Percentiles rank a stretch among this genome's conserved stretches.
Evolutionary conservation across 2,797 vertebrate species (phyloP).

Genomic region (Malacoctenus gilli): DNA sequence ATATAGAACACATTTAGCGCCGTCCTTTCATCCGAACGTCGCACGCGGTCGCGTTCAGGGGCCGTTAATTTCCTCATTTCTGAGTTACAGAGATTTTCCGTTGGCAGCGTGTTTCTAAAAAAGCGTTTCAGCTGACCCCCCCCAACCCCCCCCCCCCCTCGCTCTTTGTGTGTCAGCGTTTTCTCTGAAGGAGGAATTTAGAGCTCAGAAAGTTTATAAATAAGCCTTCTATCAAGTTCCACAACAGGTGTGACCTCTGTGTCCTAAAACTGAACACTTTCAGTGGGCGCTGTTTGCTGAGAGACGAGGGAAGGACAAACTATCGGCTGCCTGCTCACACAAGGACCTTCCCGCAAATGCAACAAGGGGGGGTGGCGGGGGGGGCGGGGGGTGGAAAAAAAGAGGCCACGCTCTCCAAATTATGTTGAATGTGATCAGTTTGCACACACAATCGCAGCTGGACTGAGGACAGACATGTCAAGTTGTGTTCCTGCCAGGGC

Average conservation of each 20-base stretch:
- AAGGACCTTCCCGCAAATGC: too few relatives aligned
- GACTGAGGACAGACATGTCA: conserved; percentile 69
- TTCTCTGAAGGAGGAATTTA: conserved; percentile 98
- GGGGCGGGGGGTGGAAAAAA: not conserved
- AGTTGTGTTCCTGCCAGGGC: conserved; percentile 67
- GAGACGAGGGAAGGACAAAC: conserved; percentile 75
- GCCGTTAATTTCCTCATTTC: conserved; percentile 95
- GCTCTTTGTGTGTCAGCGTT: conserved; percentile 91
- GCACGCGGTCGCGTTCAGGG: conserved; percentile 75
- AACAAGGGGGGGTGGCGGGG: too few relatives aligned
- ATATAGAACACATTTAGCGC: conserved; percentile 5
- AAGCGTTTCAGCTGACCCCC: conserved; percentile 86
- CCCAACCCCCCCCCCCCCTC: conserved; percentile 45
- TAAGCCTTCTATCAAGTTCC: conserved; percentile 99
- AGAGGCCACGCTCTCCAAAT: conserved; percentile 27
- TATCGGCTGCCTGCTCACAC: too few relatives aligned
- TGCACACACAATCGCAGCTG: conserved; percentile 70
- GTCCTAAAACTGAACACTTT: conserved; percentile 99
- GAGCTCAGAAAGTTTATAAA: conserved; percentile 99
- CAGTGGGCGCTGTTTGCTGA: conserved; percentile 82
- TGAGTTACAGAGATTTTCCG: conserved; percentile 93
- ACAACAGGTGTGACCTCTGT: conserved; percentile 99
- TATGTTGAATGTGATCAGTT: conserved; percentile 43
- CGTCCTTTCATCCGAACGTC: conserved; percentile 28
- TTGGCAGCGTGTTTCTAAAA: conserved; percentile 95